Base-by-base conservation (phyloP, 2,113 vertebrate species). In the Ammodytes dubius region DNA sequence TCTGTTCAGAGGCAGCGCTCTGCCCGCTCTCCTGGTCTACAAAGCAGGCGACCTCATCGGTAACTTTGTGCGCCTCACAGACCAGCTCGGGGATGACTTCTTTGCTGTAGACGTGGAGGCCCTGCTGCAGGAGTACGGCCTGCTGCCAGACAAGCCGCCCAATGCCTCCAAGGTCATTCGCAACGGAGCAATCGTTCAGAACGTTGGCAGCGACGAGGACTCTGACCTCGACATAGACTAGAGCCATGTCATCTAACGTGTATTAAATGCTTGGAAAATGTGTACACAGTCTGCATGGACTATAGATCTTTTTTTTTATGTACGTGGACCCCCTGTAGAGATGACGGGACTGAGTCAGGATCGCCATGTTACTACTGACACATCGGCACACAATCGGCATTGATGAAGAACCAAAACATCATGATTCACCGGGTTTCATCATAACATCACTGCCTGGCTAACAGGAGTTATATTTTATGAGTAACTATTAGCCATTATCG, bases 1-100 rank as follows among this genome's bases (percentile, higher is more conserved):
- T 5, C 96, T 95, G 70, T 99, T 99, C 90, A 96, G 97, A 42
- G 95, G 88, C 70, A 96, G 96, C 0, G 98, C 98, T 17, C 95
- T 99, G 72, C 98, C 98, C 0, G 97, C 98, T 0, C 90, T 99
- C 84, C 96, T 99, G 14, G 93, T 99, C 74, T 99, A 99, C 81
- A 98, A 98, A 84, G 96, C 93, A 0, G 98, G 98, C 0, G 97
- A 99, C 81, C 94, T 99, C 88, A 96, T 99, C 0, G 98, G 98
- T 10, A 99, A 99, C 73, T 98, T 99, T n/a, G 96, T 99, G 81
- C 95, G 98, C 5, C 94, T 99, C 90, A 99, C 97, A 0, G 98
- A 99, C 93, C 98, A 99, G 90, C 97, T 99, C 0, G 98, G 98
- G 2, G 96, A 98, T 59, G 98, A 99, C 93, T 99, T 99, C 93